Percentiles rank a stretch among this genome's conserved stretches.
Conservation (phyloP, 2,888 invertebrate species). For the Cecidostiba fungosa region DNA sequence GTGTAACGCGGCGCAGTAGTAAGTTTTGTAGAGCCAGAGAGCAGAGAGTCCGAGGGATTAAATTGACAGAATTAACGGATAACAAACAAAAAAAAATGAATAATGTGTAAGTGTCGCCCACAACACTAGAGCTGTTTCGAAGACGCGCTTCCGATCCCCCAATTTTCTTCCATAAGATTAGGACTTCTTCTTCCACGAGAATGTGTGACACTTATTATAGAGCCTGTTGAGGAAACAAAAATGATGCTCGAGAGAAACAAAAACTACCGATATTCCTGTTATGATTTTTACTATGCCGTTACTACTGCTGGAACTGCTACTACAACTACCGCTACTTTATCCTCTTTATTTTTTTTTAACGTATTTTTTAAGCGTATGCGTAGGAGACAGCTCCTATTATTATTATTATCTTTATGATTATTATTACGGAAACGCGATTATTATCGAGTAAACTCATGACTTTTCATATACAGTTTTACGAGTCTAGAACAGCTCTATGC, state of each 20-base stretch:
- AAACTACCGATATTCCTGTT: constrained; percentile 22
- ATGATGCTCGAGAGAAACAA: background rate
- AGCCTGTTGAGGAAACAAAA: background rate
- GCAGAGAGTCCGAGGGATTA: constrained; percentile 18
- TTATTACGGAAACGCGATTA: constrained; percentile 45
- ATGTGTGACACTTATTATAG: constrained; percentile 12
- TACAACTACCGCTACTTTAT: constrained; percentile 49
- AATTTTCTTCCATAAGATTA: constrained; percentile 44
- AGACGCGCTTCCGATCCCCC: constrained; percentile 64
- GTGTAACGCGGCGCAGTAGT: constrained; percentile 67
- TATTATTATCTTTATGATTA: constrained; percentile 55
- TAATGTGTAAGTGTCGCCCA: constrained; percentile 70
- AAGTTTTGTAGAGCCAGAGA: constrained; percentile 58
- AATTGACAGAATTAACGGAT: constrained; percentile 64
- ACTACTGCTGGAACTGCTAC: constrained; percentile 42
- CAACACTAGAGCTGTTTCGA: constrained; percentile 75
- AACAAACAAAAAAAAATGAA: constrained; percentile 45
- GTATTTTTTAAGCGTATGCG: constrained; percentile 57
- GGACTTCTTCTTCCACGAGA: constrained; percentile 56
- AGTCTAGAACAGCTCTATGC: constrained; percentile 69
- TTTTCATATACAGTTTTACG: constrained; percentile 58
- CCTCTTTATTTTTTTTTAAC: constrained; percentile 56
- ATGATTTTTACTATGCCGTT: constrained; percentile 49
- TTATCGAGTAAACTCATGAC: constrained; percentile 63
- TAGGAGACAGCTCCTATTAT: constrained; percentile 56